phyloP scores from a whole-genome alignment of 2,113 vertebrate genomes.

The Lampris megalopsis region DNA sequence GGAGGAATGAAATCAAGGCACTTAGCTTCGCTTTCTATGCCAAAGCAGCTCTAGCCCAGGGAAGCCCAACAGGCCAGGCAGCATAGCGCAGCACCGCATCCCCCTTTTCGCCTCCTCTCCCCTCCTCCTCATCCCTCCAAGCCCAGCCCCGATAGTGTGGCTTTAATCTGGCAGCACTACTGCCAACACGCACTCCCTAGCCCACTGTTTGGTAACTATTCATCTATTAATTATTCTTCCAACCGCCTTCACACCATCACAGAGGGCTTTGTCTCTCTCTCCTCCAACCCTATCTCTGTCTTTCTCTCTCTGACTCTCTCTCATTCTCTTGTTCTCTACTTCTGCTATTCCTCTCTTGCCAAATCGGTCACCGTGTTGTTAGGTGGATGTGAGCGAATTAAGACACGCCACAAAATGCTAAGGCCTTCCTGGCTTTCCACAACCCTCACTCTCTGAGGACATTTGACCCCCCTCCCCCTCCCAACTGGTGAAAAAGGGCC shows the following conservation, averaged over 20 bases:
- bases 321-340: slow-evolving; percentile 60
- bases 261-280: slow-evolving; percentile 53
- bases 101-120: neutral
- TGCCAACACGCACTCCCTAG: slow-evolving; percentile 74
- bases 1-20: slow-evolving; percentile 70
- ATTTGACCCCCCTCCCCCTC: slow-evolving; percentile 54
- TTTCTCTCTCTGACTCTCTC: slow-evolving; percentile 55
- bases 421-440: slow-evolving; percentile 77
- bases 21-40: slow-evolving; percentile 80
- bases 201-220: slow-evolving; percentile 77
- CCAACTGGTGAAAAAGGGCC: slow-evolving; percentile 44
- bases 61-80: slow-evolving; percentile 64
- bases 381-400: slow-evolving; percentile 80
- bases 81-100: neutral
- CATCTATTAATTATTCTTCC: slow-evolving; percentile 79
- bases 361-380: slow-evolving; percentile 74
- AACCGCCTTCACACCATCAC: slow-evolving; percentile 66
- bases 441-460: slow-evolving; percentile 72
- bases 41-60: slow-evolving; percentile 68
- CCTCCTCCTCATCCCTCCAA: slow-evolving; percentile 63
- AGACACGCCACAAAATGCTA: slow-evolving; percentile 75
- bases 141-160: slow-evolving; percentile 67
- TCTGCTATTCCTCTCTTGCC: slow-evolving; percentile 49
- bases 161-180: slow-evolving; percentile 72
- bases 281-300: slow-evolving; percentile 23